Percentiles rank a stretch among this genome's conserved stretches.
These are phyloP conservation scores for Tetranychus truncatus DNA, from an alignment of 2,888 invertebrate genomes.

Conservation along the genomic window DNA sequence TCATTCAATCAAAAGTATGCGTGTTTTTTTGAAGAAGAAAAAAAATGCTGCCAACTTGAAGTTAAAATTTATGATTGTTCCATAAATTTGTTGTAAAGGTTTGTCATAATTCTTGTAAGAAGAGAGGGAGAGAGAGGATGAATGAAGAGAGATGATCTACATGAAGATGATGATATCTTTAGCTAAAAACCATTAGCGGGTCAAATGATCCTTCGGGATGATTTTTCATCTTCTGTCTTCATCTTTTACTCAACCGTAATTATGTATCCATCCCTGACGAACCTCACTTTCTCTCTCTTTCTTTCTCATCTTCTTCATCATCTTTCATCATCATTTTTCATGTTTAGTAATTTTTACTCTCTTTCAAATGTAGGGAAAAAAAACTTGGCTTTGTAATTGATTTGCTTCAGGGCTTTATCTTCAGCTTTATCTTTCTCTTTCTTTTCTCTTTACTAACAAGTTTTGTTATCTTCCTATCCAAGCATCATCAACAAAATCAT, in stretches of 20 bases:
- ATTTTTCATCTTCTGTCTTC: slow-evolving; percentile 9
- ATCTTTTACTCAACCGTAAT: not conserved
- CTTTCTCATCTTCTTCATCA: not conserved
- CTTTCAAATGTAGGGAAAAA: not conserved
- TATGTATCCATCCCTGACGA: slow-evolving; percentile 1
- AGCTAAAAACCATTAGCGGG: not conserved
- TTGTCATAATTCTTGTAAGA: slow-evolving; percentile 5
- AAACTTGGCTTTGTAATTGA: not conserved
- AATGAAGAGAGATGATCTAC: not conserved
- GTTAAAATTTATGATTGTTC: not conserved
- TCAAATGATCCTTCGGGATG: slow-evolving; percentile 5
- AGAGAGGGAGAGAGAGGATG: not conserved
- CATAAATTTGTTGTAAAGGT: not conserved
- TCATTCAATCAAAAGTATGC: not conserved
- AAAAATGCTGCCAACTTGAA: not conserved
- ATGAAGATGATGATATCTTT: not conserved
- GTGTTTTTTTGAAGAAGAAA: not conserved
- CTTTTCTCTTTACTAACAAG: not conserved
- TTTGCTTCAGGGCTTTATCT: slow-evolving; percentile 5
- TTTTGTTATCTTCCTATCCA: not conserved
- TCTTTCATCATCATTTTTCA: not conserved
- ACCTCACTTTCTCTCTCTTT: slow-evolving; percentile 3
- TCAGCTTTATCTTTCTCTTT: not conserved
- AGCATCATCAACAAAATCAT: not conserved
- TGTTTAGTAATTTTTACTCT: slow-evolving; percentile 1